Evolutionary conservation across 2,888 invertebrate species (phyloP).

Genomic region (Spodoptera littoralis): DNA sequence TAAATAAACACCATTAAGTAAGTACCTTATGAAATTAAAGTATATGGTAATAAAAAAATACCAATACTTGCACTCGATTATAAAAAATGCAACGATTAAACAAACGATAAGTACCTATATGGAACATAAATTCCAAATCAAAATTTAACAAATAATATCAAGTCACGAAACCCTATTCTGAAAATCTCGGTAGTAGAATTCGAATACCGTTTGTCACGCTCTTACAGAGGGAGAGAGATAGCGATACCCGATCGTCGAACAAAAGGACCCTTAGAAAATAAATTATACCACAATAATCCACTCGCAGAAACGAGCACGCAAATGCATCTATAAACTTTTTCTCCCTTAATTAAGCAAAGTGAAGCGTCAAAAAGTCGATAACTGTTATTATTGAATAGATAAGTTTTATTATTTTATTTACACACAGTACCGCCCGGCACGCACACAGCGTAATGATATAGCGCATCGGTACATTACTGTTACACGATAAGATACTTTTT

Average conservation of each 20-base stretch:
- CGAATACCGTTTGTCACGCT: slow-evolving; percentile 60
- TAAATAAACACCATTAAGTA: too few species aligned
- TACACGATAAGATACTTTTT: slow-evolving; percentile 27
- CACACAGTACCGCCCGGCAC: slow-evolving; percentile 22
- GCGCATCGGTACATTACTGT: slow-evolving; percentile 29
- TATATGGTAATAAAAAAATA: not conserved
- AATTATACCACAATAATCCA: slow-evolving; percentile 51
- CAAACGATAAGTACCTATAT: slow-evolving; percentile 24
- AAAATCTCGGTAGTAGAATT: slow-evolving; percentile 60
- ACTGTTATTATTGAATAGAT: slow-evolving; percentile 33
- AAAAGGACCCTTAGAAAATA: slow-evolving; percentile 68
- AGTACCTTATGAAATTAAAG: too few species aligned
- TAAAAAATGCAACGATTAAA: slow-evolving; percentile 14
- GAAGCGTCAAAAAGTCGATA: slow-evolving; percentile 39
- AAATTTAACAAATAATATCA: slow-evolving; percentile 44
- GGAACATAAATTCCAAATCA: slow-evolving; percentile 35
- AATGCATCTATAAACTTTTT: slow-evolving; percentile 16
- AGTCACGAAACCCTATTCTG: slow-evolving; percentile 56
- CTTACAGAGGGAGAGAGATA: slow-evolving; percentile 56
- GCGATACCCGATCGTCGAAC: slow-evolving; percentile 60
- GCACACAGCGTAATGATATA: slow-evolving; percentile 34
- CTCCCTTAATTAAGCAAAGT: slow-evolving; percentile 22
- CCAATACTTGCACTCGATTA: not conserved
- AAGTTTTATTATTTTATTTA: slow-evolving; percentile 41
- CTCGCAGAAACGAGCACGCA: slow-evolving; percentile 28